Conservation (phyloP, 2,888 invertebrate species). For the Ceratothoa steindachneri region DNA sequence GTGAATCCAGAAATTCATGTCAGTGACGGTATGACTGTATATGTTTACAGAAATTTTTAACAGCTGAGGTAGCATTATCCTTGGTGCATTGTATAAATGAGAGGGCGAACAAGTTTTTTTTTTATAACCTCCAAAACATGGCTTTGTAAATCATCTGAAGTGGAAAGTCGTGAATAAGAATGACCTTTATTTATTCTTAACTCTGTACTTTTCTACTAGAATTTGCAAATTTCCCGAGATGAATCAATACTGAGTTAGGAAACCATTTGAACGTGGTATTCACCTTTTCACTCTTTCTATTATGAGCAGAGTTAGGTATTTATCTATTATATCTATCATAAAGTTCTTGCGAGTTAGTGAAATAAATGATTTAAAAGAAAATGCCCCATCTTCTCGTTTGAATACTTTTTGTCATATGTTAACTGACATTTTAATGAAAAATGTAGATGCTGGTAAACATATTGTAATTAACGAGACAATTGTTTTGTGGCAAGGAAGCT, state of each 20-base stretch:
- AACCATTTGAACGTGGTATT: neutral
- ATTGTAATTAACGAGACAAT: neutral
- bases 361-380: neutral
- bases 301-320: neutral
- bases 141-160: too few relatives aligned
- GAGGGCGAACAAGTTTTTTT: too few relatives aligned
- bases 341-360: neutral
- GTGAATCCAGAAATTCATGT: too few relatives aligned
- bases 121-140: too few relatives aligned
- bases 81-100: too few relatives aligned
- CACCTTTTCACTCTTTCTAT: neutral
- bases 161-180: too few relatives aligned
- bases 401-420: neutral
- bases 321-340: neutral
- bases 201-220: neutral
- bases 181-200: neutral
- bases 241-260: neutral
- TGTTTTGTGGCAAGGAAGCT: neutral
- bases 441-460: neutral
- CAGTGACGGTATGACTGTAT: too few relatives aligned
- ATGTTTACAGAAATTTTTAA: too few relatives aligned
- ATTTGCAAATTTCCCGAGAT: neutral
- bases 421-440: neutral
- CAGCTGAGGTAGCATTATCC: too few relatives aligned
- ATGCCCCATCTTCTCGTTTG: neutral